Percentiles rank a stretch among this genome's conserved stretches.
These are phyloP conservation scores for Copidosoma aretas DNA, from an alignment of 2,888 invertebrate genomes.

Conservation along the genomic window DNA sequence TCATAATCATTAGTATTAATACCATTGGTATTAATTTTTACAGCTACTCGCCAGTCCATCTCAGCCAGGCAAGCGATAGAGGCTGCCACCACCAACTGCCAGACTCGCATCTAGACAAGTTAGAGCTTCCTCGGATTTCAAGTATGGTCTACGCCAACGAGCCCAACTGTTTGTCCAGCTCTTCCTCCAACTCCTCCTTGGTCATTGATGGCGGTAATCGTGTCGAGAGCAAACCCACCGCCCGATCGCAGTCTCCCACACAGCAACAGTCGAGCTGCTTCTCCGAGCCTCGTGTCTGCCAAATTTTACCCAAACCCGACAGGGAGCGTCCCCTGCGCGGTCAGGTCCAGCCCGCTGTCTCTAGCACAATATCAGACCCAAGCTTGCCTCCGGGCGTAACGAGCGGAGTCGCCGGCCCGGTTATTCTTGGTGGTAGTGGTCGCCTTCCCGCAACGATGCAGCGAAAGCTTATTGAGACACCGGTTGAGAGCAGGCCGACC, in stretches of 20 bases:
- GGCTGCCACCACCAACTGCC: constrained; percentile 17
- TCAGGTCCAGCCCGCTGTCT: constrained; percentile 59
- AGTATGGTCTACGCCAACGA: constrained; percentile 28
- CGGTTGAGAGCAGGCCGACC: constrained; percentile 46
- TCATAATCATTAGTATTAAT: background rate
- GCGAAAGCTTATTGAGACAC: constrained; percentile 52
- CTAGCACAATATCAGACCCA: constrained; percentile 51
- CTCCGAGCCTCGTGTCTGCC: no score
- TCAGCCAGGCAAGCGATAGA: constrained; percentile 24
- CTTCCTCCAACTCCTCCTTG: no score
- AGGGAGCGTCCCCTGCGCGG: constrained; percentile 55
- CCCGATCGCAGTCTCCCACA: background rate
- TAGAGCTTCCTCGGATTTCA: constrained; percentile 36
- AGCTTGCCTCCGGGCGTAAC: constrained; percentile 60
- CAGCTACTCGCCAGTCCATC: constrained; percentile 32
- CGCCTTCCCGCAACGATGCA: constrained; percentile 49
- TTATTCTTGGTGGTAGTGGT: constrained; percentile 54
- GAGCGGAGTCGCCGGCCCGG: constrained; percentile 58
- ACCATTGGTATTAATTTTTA: background rate
- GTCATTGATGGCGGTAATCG: constrained; percentile 44
- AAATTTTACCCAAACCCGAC: constrained; percentile 1
- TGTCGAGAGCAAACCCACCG: constrained; percentile 34
- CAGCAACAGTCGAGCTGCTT: background rate
- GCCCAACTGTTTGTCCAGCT: constrained; percentile 35
- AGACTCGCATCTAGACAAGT: constrained; percentile 11